Evolutionary conservation across 2,113 vertebrate genomes (phyloP).

Genomic region (Tupaia chinensis): DNA sequence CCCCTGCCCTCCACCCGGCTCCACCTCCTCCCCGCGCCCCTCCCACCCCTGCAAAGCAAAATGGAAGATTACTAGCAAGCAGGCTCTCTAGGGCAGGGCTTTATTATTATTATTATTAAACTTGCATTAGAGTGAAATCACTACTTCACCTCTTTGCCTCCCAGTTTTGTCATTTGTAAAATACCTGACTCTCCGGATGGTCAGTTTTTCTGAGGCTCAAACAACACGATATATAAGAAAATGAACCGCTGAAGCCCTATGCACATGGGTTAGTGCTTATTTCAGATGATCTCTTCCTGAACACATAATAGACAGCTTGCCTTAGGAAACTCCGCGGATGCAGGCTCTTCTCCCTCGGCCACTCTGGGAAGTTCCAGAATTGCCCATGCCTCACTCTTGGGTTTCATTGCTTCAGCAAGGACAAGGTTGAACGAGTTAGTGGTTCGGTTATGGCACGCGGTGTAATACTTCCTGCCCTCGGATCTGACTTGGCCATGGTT

Average conservation of each 20-base stretch:
- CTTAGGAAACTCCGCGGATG: not conserved
- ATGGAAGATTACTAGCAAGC: not conserved
- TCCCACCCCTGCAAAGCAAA: not conserved
- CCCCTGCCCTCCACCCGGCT: not conserved
- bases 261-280: conserved; percentile 33
- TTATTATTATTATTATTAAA: not conserved
- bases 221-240: not conserved
- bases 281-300: conserved; percentile 1
- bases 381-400: conserved; percentile 48
- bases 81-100: not conserved
- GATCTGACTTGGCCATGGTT: conserved; percentile 77
- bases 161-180: not conserved
- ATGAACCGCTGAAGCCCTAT: not conserved
- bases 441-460: conserved; percentile 57
- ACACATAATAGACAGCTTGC: conserved; percentile 13
- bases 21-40: not conserved
- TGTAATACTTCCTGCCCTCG: conserved; percentile 73
- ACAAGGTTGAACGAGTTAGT: conserved; percentile 59
- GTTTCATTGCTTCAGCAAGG: conserved; percentile 65
- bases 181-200: not conserved
- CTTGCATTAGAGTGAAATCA: not conserved
- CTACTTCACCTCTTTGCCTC: not conserved
- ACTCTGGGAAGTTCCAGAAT: conserved; percentile 64
- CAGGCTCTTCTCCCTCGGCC: conserved; percentile 30
- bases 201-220: not conserved